These are phyloP conservation scores for Rhabditoides inermis DNA, from an alignment of 2,888 invertebrate genomes.

Conservation along the genomic window DNA sequence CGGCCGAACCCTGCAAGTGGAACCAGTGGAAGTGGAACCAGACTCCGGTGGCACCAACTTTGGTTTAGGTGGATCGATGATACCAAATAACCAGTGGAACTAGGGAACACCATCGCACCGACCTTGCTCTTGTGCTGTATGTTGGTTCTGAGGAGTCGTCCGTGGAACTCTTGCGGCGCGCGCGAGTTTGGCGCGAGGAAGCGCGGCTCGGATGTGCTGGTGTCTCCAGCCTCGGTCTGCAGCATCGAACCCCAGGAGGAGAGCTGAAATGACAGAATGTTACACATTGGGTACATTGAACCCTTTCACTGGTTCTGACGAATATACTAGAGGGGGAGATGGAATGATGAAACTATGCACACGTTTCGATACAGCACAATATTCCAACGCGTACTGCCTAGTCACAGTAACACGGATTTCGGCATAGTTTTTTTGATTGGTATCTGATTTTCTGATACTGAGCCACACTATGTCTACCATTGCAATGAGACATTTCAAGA, in stretches of 20 bases:
- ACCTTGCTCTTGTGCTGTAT: constrained; percentile 70
- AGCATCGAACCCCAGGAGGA: constrained; percentile 30
- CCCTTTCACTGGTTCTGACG: neutral
- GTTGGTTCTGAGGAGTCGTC: constrained; percentile 86
- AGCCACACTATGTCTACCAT: neutral
- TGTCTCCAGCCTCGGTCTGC: constrained; percentile 10
- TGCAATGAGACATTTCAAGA: neutral
- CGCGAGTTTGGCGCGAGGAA: constrained; percentile 81
- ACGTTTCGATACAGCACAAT: neutral
- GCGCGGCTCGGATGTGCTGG: constrained; percentile 13
- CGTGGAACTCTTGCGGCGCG: constrained; percentile 81
- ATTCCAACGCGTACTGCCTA: neutral
- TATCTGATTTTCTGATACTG: neutral
- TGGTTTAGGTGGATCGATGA: too few relatives aligned
- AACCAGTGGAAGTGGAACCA: too few relatives aligned
- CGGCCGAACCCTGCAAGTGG: too few relatives aligned
- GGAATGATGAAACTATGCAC: too few relatives aligned
- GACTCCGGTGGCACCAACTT: too few relatives aligned
- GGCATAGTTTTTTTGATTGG: neutral
- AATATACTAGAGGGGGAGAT: neutral
- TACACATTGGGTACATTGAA: neutral
- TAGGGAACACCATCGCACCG: too few relatives aligned
- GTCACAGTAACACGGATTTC: neutral
- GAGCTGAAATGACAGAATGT: constrained; percentile 16
- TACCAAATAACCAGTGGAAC: too few relatives aligned